A percentile compares a stretch with the other conserved stretches of the same genome.
Evolutionary conservation across 2,888 invertebrate species (phyloP).

Genomic region (Notodonta dromedarius): DNA sequence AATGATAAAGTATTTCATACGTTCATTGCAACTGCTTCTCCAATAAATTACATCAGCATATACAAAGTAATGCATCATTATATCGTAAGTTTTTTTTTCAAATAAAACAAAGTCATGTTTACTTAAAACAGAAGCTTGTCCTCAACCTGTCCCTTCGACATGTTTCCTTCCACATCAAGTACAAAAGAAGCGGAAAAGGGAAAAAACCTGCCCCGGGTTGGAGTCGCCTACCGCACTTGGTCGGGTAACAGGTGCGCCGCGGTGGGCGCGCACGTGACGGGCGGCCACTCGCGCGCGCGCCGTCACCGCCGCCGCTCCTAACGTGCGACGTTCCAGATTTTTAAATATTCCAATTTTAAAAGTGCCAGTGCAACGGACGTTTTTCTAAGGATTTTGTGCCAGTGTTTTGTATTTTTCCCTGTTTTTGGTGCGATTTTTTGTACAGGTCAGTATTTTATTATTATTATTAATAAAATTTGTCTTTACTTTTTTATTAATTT

Average conservation of each 20-base stretch:
- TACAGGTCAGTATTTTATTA: conserved; percentile 54
- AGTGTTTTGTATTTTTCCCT: conserved; percentile 53
- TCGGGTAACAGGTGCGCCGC: conserved; percentile 64
- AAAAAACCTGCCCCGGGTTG: conserved; percentile 45
- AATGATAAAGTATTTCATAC: too few relatives aligned
- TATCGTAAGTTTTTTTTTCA: neutral
- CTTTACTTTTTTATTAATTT: neutral
- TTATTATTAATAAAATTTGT: neutral
- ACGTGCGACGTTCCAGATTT: conserved; percentile 64
- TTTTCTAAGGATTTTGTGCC: conserved; percentile 75
- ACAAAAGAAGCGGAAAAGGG: conserved; percentile 55
- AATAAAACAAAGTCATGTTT: neutral
- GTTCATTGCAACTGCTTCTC: too few relatives aligned
- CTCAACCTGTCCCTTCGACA: conserved; percentile 22
- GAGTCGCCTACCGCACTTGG: conserved; percentile 58
- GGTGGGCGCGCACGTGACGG: conserved; percentile 69
- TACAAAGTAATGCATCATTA: neutral
- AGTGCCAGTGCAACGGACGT: conserved; percentile 73
- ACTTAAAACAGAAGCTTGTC: conserved; percentile 9
- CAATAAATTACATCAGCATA: neutral
- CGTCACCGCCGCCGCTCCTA: conserved; percentile 73
- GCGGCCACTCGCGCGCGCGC: conserved; percentile 80
- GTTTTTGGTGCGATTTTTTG: conserved; percentile 35
- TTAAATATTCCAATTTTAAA: conserved; percentile 48
- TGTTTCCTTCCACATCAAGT: conserved; percentile 23